Evolutionary conservation across 2,113 vertebrate genomes (phyloP), one percentile per base, ranked within the genome.

Genomic region (Macheiramphus alcinus): DNA sequence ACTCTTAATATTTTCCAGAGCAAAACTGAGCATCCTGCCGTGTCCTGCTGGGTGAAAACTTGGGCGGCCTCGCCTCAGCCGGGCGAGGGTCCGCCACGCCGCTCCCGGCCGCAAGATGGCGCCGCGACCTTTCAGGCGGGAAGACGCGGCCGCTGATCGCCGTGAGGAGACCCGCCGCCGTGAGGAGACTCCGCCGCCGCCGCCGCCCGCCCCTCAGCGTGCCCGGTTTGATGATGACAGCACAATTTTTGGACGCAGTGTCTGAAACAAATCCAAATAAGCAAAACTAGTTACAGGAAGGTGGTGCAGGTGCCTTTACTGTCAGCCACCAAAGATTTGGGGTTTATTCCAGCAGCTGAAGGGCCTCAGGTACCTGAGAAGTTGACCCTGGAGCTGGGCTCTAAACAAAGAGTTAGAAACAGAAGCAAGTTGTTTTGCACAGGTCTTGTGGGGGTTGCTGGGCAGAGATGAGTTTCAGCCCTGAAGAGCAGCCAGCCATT

Each of bases 201-300:
- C 4, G 1, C 1, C 16, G 1, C 1, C 12, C 3, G 13, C 11
- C 20, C 16, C 4, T 43, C 11, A 0, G 23, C 6, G 0, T 6
- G 21, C 19, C 47, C 10, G 0, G 6, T 2, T 3, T 7, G 45
- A 2, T 29, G n/a, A 3, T 29, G 59, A 4, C 12, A 43, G 48
- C 31, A 13, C 1, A 8, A 3, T 26, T 59, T 52, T 50, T 1
- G 10, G 13, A 29, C 6, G 5, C 29, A 5, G 38, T 3, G 55
- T 12, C 38, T 42, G 48, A 74, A 55, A 9, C 29, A 62, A 81
- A 50, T 10, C 22, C 59, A n/a, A 45, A 42, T 7, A 23, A 34
- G 25, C 73, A 42, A 71, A 63, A 5, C 3, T 58, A 23, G 17
- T 42, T 61, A 26, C 25, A 18, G 38, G 32, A 53, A 45, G 20